These are phyloP conservation scores for Corvus hawaiiensis DNA, from an alignment of 2,113 vertebrate genomes.

Conservation along the genomic window DNA sequence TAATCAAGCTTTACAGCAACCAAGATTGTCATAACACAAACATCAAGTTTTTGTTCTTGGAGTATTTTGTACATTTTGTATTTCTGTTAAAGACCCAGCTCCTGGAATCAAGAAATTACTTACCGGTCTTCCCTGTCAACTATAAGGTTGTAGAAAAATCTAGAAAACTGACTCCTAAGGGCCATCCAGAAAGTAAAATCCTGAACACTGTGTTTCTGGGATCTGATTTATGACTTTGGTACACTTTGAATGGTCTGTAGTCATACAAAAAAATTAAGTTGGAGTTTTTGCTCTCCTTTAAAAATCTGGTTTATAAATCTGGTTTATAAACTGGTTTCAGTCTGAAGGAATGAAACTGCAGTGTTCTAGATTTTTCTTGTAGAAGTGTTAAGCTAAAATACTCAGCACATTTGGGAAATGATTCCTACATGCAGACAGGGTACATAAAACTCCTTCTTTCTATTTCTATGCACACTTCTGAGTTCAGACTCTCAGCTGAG, in stretches of 20 bases:
- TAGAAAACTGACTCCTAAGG: neutral
- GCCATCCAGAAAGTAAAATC: neutral
- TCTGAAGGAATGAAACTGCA: neutral
- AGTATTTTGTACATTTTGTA: neutral
- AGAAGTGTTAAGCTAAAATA: neutral
- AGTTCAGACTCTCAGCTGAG: neutral
- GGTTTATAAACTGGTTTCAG: neutral
- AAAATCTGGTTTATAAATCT: neutral
- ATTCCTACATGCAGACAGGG: neutral
- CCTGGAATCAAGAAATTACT: neutral
- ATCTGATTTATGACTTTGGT: neutral
- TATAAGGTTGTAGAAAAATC: neutral
- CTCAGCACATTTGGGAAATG: neutral
- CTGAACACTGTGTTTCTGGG: neutral
- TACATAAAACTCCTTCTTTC: neutral
- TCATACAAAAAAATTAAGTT: neutral
- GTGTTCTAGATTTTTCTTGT: neutral
- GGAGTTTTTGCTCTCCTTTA: neutral
- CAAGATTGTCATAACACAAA: neutral
- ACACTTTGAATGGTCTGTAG: neutral
- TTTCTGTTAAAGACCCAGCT: neutral
- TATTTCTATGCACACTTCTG: neutral
- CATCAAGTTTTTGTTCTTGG: accelerated
- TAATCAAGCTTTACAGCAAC: neutral
- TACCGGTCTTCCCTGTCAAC: neutral